Evolutionary conservation across 2,888 invertebrate species (phyloP).

Genomic region (Anagyrus pseudococci): DNA sequence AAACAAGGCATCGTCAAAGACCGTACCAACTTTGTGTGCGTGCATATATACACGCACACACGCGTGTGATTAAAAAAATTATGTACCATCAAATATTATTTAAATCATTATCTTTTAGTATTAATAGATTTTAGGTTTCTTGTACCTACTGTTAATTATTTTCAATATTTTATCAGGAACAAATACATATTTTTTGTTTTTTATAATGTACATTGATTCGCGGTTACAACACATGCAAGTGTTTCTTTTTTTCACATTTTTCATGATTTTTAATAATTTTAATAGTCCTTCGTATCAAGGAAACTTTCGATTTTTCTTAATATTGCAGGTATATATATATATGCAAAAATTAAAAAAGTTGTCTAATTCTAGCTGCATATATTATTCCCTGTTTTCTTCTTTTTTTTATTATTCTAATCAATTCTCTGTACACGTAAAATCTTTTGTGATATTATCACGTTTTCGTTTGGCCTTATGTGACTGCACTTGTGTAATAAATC

Average conservation of each 20-base stretch:
- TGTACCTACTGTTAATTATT: slow-evolving; percentile 52
- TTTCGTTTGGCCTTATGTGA: slow-evolving; percentile 24
- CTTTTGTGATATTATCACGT: slow-evolving; percentile 34
- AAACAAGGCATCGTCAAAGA: slow-evolving; percentile 61
- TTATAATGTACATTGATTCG: slow-evolving; percentile 60
- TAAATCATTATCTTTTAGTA: slow-evolving; percentile 54
- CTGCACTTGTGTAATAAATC: slow-evolving; percentile 15
- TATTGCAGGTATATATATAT: slow-evolving; percentile 5
- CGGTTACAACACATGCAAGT: slow-evolving; percentile 55
- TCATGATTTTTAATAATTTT: slow-evolving; percentile 30
- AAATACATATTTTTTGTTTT: slow-evolving; percentile 55
- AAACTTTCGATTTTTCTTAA: slow-evolving; percentile 41
- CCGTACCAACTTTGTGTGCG: slow-evolving; percentile 56
- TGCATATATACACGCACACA: slow-evolving; percentile 35
- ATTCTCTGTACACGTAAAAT: slow-evolving; percentile 40
- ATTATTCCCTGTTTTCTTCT: too few relatives aligned
- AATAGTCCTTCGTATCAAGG: slow-evolving; percentile 41
- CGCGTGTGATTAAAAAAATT: slow-evolving; percentile 49
- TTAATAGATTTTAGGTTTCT: slow-evolving; percentile 50
- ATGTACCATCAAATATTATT: slow-evolving; percentile 59
- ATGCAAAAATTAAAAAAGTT: slow-evolving; percentile 38
- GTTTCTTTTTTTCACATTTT: slow-evolving; percentile 45
- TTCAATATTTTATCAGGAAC: slow-evolving; percentile 58
- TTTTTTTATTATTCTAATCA: slow-evolving; percentile 34
- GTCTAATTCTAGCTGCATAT: slow-evolving; percentile 26